Conservation (phyloP, 2,888 invertebrate species). For the Furcula furcula region DNA sequence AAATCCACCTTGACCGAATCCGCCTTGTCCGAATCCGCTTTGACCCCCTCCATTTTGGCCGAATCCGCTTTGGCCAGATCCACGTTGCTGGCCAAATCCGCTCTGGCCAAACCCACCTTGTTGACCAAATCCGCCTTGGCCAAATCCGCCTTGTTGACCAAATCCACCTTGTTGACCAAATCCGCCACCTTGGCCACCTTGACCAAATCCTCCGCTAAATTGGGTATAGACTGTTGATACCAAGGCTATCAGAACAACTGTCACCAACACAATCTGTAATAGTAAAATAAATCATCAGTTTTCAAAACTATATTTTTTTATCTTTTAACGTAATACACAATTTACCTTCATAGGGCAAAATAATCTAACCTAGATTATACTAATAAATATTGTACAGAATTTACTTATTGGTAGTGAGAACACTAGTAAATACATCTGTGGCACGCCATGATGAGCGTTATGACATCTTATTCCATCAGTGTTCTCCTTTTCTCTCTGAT, state of each 20-base stretch:
- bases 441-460: too few species aligned
- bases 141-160: constrained; percentile 1
- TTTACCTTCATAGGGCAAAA: too few species aligned
- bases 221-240: neutral
- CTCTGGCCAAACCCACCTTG: constrained; percentile 9
- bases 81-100: constrained; percentile 12
- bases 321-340: too few species aligned
- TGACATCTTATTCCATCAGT: too few species aligned
- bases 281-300: too few species aligned
- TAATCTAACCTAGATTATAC: too few species aligned
- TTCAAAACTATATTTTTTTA: too few species aligned
- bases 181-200: constrained; percentile 1
- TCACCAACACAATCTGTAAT: neutral
- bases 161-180: constrained; percentile 2
- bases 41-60: neutral
- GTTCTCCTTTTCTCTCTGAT: too few species aligned
- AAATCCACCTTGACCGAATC: constrained; percentile 1
- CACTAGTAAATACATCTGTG: too few species aligned
- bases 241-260: neutral
- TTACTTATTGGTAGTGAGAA: too few species aligned
- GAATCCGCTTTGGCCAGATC: constrained; percentile 3
- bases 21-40: constrained; percentile 9
- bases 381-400: too few species aligned
- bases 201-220: neutral
- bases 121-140: neutral